Conservation (phyloP, 2,797 vertebrate species). For the Falco novaeseelandiae region DNA sequence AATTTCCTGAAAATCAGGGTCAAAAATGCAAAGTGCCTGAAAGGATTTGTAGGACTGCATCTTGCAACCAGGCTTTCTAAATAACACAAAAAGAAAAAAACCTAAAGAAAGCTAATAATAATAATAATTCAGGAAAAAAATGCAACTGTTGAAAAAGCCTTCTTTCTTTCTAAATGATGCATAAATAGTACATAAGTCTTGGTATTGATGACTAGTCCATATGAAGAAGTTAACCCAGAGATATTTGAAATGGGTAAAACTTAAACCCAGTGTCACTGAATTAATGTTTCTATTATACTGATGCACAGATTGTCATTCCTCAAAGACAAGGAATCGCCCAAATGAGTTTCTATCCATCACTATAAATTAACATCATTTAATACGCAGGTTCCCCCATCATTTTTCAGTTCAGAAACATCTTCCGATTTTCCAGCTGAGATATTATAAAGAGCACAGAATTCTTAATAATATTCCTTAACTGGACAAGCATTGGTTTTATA, state of each 20-base stretch:
- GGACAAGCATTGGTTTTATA: not conserved
- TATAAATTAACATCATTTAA: not conserved
- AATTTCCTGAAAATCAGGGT: not conserved
- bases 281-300: not conserved
- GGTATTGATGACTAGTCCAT: accelerated
- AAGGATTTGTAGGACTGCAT: not conserved
- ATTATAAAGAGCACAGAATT: not conserved
- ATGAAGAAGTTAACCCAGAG: not conserved
- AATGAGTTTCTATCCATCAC: not conserved
- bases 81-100: not conserved
- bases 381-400: not conserved
- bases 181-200: not conserved
- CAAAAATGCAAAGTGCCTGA: not conserved
- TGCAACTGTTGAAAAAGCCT: not conserved
- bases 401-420: not conserved
- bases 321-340: not conserved
- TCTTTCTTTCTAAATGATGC: not conserved
- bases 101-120: not conserved
- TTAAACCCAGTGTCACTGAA: not conserved
- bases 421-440: not conserved
- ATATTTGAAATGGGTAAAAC: not conserved
- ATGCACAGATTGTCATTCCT: not conserved
- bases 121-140: not conserved
- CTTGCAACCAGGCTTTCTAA: not conserved
- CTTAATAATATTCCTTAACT: not conserved